These are phyloP conservation scores for Caenorhabditis sinica DNA, from an alignment of 2,888 invertebrate genomes.

Conservation along the genomic window DNA sequence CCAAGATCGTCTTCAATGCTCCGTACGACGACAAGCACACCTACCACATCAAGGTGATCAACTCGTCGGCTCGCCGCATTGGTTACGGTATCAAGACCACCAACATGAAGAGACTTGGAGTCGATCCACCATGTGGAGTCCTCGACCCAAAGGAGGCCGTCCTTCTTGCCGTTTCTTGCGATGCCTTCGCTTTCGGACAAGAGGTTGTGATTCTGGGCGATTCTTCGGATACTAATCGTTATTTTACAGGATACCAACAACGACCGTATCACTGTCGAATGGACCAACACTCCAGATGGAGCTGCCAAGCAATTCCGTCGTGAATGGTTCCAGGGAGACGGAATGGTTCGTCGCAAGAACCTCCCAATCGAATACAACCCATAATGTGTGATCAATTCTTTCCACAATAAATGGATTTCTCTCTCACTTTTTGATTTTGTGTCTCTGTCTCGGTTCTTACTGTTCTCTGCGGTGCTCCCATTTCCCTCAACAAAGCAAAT, in stretches of 20 bases:
- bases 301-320: slow-evolving; percentile 73
- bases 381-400: slow-evolving; percentile 20
- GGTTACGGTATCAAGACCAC: slow-evolving; percentile 80
- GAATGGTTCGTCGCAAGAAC: slow-evolving; percentile 76
- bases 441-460: background rate
- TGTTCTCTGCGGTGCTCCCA: slow-evolving; percentile 32
- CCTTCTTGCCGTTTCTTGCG: slow-evolving; percentile 73
- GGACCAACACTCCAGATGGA: slow-evolving; percentile 72
- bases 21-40: slow-evolving; percentile 81
- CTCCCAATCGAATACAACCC: slow-evolving; percentile 69
- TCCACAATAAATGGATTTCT: slow-evolving; percentile 34
- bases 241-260: slow-evolving; percentile 54
- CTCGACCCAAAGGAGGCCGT: slow-evolving; percentile 79
- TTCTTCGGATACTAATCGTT: too few species aligned
- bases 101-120: slow-evolving; percentile 57
- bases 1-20: slow-evolving; percentile 80
- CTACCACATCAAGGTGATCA: slow-evolving; percentile 74
- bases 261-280: slow-evolving; percentile 75
- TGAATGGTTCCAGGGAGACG: slow-evolving; percentile 76
- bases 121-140: slow-evolving; percentile 66
- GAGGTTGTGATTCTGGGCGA: slow-evolving; percentile 5
- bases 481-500: too few species aligned
- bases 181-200: slow-evolving; percentile 75
- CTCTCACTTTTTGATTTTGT: background rate
- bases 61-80: slow-evolving; percentile 74